Evolutionary conservation across 2,113 vertebrate species (phyloP), one percentile per base, ranked within the genome.

Genomic region (Heteronetta atricapilla): DNA sequence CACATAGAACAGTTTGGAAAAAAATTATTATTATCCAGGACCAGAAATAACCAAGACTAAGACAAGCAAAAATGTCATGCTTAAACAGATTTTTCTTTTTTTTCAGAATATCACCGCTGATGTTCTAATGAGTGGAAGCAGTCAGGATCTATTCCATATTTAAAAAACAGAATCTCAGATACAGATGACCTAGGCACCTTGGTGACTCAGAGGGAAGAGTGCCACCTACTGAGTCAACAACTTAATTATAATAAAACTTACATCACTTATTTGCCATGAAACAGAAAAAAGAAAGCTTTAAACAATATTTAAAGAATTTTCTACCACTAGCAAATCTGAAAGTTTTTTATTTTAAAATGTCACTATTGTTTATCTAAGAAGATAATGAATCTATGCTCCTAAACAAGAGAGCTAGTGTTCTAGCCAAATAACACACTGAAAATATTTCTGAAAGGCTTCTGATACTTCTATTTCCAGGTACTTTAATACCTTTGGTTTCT

Each of bases 221-320:
- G 95, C 88, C 94, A 96, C 83, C 95, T 97, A 95, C 91, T 92
- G 92, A 94, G 83, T 82, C 73, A 86, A 20, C 59, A 92, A 87
- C 15, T 86, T 89, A 48, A 89, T 77, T 88, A 91, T 67, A 74
- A 88, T 48, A 73, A 58, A 95, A 75, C 3, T 6, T 86, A 62
- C n/a, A 88, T 46, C 4, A n/a, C 19, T 2, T 20, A 74, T 53
- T 64, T 78, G 6, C 56, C 4, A 2, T 56, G 34, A 81, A 92
- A 93, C 7, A 62, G 40, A 48, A 91, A 91, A 50, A 87, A 6
- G 10, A 36, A 66, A 38, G 6, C 62, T 78, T 48, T 9, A 81
- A 74, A 21, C 46, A 12, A 17, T 29, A 78, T 34, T 70, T 85
- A 56, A 50, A 46, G 10, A 36, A 8, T 12, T 25, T 90, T 68